Percentiles rank a stretch among this genome's conserved stretches.
These are phyloP conservation scores for Saguinus midas DNA, from an alignment of 2,113 vertebrate genomes.

Conservation along the genomic window DNA sequence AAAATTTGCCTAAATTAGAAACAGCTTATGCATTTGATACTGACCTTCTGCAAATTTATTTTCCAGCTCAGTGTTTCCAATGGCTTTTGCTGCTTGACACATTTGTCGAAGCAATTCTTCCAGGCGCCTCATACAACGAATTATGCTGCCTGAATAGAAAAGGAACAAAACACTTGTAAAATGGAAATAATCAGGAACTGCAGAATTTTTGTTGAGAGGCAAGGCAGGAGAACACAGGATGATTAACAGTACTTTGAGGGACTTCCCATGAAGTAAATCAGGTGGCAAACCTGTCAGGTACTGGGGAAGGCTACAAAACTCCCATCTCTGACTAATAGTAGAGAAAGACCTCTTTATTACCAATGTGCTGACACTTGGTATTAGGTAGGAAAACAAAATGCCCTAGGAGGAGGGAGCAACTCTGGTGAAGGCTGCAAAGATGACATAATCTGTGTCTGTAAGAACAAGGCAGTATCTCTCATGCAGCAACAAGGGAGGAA, in stretches of 20 bases:
- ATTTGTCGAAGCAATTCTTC: constrained; percentile 97
- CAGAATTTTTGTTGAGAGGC: neutral
- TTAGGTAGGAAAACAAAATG: neutral
- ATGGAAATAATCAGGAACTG: neutral
- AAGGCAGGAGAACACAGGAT: neutral
- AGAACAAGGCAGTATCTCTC: neutral
- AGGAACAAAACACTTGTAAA: constrained; percentile 2
- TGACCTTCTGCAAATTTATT: constrained; percentile 98
- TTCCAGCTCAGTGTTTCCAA: constrained; percentile 98
- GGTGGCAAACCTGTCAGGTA: neutral
- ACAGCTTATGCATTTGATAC: constrained; percentile 55
- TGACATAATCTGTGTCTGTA: neutral
- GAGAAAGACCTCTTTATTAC: neutral
- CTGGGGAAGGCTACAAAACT: neutral
- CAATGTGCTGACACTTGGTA: neutral
- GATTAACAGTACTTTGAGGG: neutral
- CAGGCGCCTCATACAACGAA: constrained; percentile 96
- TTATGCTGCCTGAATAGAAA: constrained; percentile 91
- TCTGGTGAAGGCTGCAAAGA: neutral
- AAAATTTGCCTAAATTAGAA: neutral
- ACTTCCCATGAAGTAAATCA: neutral
- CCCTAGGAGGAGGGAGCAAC: neutral
- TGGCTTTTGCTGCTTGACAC: constrained; percentile 98
- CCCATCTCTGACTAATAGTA: neutral
- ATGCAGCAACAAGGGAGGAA: neutral